phyloP scores from a whole-genome alignment of 2,797 vertebrate genomes.

The Hylomyscus alleni region DNA sequence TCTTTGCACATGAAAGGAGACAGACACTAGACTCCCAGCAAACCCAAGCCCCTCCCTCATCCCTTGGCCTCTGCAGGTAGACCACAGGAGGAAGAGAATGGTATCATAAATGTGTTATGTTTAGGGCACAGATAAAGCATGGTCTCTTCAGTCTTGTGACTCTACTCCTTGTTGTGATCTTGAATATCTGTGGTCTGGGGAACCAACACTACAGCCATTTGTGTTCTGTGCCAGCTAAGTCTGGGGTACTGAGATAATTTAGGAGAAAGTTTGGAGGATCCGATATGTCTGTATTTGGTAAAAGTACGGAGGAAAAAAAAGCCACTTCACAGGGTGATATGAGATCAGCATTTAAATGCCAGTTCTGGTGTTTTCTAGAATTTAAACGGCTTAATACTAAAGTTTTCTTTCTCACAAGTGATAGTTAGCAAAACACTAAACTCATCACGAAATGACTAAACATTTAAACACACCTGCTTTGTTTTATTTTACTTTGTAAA shows the following conservation, averaged over 20 bases:
- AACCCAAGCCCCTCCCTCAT: neutral
- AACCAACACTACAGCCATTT: neutral
- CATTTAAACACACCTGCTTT: neutral
- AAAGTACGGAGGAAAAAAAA: slow-evolving; percentile 55
- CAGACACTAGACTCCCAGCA: neutral
- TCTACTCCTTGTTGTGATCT: neutral
- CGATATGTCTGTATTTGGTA: neutral
- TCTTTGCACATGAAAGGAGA: accelerated
- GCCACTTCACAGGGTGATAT: neutral
- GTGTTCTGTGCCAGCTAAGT: neutral
- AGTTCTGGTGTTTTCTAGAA: neutral
- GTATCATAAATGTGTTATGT: neutral
- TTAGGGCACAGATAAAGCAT: neutral
- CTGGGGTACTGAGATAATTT: neutral
- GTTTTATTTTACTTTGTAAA: neutral
- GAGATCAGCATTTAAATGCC: slow-evolving; percentile 12
- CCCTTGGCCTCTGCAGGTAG: accelerated
- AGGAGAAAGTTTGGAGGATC: neutral
- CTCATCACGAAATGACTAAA: neutral
- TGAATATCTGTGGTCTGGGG: neutral
- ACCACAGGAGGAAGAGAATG: neutral
- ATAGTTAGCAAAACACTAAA: neutral
- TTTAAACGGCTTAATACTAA: neutral
- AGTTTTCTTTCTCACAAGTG: neutral
- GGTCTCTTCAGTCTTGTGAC: neutral